These are phyloP conservation scores for Leptinotarsa tumamoca DNA, from an alignment of 2,888 invertebrate species.

Conservation along the genomic window DNA sequence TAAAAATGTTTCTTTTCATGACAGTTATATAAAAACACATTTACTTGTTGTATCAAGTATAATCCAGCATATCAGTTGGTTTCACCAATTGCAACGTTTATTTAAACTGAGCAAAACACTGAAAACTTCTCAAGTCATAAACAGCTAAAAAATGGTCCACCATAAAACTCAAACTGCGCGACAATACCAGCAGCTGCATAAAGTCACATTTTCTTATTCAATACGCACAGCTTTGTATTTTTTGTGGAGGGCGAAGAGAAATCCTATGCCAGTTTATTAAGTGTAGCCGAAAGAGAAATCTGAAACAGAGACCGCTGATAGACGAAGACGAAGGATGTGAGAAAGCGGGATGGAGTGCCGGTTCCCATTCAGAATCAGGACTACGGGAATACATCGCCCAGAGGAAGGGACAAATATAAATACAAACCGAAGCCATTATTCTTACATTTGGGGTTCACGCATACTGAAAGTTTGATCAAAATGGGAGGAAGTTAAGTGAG, in stretches of 20 bases:
- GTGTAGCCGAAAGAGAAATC: conserved; percentile 17
- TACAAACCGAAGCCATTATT: conserved; percentile 48
- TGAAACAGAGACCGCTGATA: conserved; percentile 15
- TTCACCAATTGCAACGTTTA: background rate
- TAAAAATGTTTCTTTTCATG: too few species aligned
- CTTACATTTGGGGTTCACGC: conserved; percentile 28
- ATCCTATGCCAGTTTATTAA: conserved; percentile 21
- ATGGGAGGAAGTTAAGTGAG: conserved; percentile 12
- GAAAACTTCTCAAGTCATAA: background rate
- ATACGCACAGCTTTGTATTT: conserved; percentile 25
- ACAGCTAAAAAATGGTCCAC: conserved; percentile 1
- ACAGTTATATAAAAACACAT: too few species aligned
- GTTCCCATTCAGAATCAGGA: conserved; percentile 28
- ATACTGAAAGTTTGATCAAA: conserved; percentile 22
- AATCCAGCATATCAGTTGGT: background rate
- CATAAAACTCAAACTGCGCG: conserved; percentile 16
- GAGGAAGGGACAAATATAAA: conserved; percentile 47
- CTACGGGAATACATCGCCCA: conserved; percentile 11
- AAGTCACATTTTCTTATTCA: conserved; percentile 26
- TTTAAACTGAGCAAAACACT: background rate
- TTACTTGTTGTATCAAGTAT: too few species aligned
- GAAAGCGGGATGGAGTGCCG: background rate
- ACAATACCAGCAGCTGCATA: conserved; percentile 29
- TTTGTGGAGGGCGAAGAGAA: conserved; percentile 22
- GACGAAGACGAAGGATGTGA: background rate